Evolutionary conservation across 2,113 vertebrate genomes (phyloP).

Genomic region (Nannobrachium achirus): DNA sequence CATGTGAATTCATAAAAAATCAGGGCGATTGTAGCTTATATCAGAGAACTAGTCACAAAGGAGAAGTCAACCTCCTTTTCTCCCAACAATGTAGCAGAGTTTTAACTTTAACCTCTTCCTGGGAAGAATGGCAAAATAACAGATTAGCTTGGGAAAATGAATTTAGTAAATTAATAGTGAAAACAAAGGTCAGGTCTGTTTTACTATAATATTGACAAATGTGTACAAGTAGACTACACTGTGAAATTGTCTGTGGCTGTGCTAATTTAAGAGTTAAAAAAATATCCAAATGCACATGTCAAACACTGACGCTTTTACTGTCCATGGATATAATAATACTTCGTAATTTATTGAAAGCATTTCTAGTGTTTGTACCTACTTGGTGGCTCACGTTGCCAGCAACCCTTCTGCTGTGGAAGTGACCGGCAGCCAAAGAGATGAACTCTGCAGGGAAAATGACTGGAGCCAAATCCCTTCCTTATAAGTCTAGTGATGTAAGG

Average conservation of each 20-base stretch:
- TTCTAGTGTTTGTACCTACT: conserved; percentile 55
- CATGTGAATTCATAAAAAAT: conserved; percentile 6
- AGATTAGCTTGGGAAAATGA: neutral
- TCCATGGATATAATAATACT: neutral
- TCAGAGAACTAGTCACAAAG: conserved; percentile 31
- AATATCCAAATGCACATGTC: no score
- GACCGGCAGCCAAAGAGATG: conserved; percentile 67
- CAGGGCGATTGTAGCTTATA: neutral
- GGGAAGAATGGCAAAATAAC: neutral
- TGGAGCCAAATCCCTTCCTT: conserved; percentile 62
- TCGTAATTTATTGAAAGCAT: neutral
- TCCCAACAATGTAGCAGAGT: neutral
- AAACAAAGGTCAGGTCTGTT: no score
- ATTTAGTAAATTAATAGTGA: no score
- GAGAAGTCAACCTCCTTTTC: conserved; percentile 8
- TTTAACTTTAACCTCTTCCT: conserved; percentile 13
- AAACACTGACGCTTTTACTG: neutral
- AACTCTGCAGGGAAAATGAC: conserved; percentile 63
- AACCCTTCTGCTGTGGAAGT: conserved; percentile 74
- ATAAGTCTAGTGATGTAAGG: conserved; percentile 47
- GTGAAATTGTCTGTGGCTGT: no score
- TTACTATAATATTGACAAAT: neutral
- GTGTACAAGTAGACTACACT: neutral
- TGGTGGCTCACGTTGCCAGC: conserved; percentile 69
- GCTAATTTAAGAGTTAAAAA: no score